These are phyloP conservation scores for Paedocypris micromegethes DNA, from an alignment of 2,797 vertebrate genomes.

Conservation along the genomic window DNA sequence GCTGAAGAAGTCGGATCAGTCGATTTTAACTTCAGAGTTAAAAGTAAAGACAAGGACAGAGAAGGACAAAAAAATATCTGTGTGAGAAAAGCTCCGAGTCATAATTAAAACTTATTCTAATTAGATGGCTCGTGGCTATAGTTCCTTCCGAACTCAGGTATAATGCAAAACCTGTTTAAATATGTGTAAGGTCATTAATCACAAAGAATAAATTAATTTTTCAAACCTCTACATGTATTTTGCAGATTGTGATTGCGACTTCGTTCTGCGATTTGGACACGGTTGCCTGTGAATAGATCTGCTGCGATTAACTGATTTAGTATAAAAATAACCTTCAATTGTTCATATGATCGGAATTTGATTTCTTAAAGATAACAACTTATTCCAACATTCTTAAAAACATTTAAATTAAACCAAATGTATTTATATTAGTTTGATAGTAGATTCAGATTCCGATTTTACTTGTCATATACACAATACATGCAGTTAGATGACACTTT, in stretches of 20 bases:
- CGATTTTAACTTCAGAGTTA: background rate
- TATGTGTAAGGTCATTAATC: slow-evolving; percentile 24
- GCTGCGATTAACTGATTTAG: too few relatives aligned
- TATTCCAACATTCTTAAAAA: too few relatives aligned
- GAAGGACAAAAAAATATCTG: slow-evolving; percentile 5
- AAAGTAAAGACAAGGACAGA: background rate
- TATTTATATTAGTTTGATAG: too few relatives aligned
- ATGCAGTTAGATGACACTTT: too few relatives aligned
- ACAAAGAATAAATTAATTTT: slow-evolving; percentile 7
- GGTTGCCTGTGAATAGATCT: too few relatives aligned
- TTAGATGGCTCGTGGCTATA: slow-evolving; percentile 47
- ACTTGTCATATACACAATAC: too few relatives aligned
- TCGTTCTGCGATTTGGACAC: background rate
- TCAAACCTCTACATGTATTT: background rate
- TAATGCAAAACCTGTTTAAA: slow-evolving; percentile 35
- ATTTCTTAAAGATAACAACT: too few relatives aligned
- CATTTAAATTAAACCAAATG: too few relatives aligned
- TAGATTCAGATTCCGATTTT: too few relatives aligned
- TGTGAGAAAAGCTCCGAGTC: slow-evolving; percentile 52
- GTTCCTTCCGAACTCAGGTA: slow-evolving; percentile 36
- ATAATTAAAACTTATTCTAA: slow-evolving; percentile 57
- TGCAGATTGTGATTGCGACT: background rate
- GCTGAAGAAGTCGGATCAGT: background rate
- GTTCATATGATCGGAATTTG: too few relatives aligned
- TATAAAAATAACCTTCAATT: too few relatives aligned